Evolutionary conservation across 2,888 invertebrate genomes (phyloP).

Genomic region (Ceratothoa steindachneri): DNA sequence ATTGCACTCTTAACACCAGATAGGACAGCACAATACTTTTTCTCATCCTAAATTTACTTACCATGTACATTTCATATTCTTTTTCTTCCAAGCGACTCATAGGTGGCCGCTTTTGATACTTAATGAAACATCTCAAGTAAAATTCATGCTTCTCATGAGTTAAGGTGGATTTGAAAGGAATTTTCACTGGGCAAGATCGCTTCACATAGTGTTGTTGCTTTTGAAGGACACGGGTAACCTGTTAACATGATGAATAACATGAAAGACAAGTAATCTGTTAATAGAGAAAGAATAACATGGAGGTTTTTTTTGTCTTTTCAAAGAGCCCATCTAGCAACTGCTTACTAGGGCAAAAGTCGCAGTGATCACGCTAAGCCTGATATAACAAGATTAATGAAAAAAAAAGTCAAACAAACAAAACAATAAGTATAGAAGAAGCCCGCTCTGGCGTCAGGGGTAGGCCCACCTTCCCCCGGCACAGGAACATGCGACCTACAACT

Average conservation of each 20-base stretch:
- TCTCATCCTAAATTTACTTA: conserved; percentile 25
- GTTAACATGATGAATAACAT: not conserved
- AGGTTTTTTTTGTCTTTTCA: too few relatives aligned
- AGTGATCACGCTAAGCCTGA: too few relatives aligned
- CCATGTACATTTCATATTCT: conserved; percentile 33
- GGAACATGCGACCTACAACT: too few relatives aligned
- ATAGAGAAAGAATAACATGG: not conserved
- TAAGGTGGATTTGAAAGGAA: conserved; percentile 40
- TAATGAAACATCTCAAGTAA: conserved; percentile 33
- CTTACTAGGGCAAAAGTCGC: too few relatives aligned
- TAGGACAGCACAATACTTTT: too few relatives aligned
- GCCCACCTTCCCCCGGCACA: too few relatives aligned
- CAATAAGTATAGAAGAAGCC: not conserved
- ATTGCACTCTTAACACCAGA: too few relatives aligned
- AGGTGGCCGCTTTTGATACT: conserved; percentile 23
- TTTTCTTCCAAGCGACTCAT: conserved; percentile 16
- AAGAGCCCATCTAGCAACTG: too few relatives aligned
- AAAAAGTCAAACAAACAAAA: not conserved
- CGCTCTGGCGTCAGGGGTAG: too few relatives aligned
- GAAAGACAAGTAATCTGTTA: not conserved
- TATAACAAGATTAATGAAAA: too few relatives aligned
- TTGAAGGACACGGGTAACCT: conserved; percentile 20
- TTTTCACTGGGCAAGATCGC: conserved; percentile 38
- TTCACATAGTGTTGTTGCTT: conserved; percentile 21
- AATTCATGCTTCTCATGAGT: conserved; percentile 33